Evolutionary conservation across 2,797 vertebrate genomes (phyloP).

Genomic region (Phoebastria nigripes): DNA sequence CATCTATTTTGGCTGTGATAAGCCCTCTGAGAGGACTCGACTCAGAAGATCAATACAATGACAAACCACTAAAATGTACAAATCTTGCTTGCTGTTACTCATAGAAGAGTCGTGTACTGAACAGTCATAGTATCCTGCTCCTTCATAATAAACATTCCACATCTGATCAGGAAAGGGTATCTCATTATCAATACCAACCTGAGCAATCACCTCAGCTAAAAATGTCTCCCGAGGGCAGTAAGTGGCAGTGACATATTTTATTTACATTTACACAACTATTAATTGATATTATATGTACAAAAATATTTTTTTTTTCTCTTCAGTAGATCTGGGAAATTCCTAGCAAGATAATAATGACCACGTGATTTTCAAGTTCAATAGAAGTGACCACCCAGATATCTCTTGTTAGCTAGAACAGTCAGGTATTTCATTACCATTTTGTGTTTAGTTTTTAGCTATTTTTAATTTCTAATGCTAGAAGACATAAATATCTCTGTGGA

Average conservation of each 20-base stretch:
- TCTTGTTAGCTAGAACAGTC: not conserved
- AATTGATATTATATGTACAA: not conserved
- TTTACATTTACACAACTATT: not conserved
- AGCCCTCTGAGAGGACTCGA: not conserved
- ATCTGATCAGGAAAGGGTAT: not conserved
- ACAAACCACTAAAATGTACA: not conserved
- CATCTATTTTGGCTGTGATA: not conserved
- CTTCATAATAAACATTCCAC: not conserved
- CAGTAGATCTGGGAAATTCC: not conserved
- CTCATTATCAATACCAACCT: not conserved
- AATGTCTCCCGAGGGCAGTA: not conserved
- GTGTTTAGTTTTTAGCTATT: conserved; percentile 54
- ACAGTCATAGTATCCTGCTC: not conserved
- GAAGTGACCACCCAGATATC: not conserved
- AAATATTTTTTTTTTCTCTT: not conserved
- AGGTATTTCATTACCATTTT: conserved; percentile 44
- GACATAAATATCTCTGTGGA: conserved; percentile 39
- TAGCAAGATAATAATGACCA: not conserved
- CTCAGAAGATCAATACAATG: not conserved
- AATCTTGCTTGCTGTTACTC: not conserved
- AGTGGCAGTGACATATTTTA: not conserved
- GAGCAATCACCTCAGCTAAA: not conserved
- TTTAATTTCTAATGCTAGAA: conserved; percentile 52
- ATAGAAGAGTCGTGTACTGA: not conserved
- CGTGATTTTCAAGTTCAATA: not conserved